Evolutionary conservation across 2,797 vertebrate genomes (phyloP).

Genomic region (Botia almorhae): DNA sequence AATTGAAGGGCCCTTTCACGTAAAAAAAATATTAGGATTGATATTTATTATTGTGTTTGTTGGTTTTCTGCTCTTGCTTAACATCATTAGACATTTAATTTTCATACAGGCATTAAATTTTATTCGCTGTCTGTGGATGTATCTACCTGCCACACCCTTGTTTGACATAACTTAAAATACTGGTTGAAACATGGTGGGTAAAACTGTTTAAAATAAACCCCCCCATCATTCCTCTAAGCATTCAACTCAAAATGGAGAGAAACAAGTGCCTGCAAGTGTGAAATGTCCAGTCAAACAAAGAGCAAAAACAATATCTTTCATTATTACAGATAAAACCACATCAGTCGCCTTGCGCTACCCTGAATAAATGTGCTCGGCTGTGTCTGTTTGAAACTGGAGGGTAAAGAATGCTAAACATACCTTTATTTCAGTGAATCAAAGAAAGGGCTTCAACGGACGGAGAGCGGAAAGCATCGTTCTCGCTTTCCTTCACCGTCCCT

Average conservation of each 20-base stretch:
- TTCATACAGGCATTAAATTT: slow-evolving; percentile 46
- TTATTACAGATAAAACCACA: slow-evolving; percentile 68
- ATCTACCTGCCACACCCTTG: slow-evolving; percentile 74
- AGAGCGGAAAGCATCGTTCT: slow-evolving; percentile 72
- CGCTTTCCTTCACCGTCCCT: slow-evolving; percentile 79
- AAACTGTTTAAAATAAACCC: slow-evolving; percentile 44
- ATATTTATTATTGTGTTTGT: neutral
- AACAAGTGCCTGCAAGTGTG: slow-evolving; percentile 51
- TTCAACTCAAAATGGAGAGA: slow-evolving; percentile 63
- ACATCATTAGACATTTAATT: slow-evolving; percentile 33
- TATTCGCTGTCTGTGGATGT: slow-evolving; percentile 60
- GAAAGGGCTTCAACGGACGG: slow-evolving; percentile 69
- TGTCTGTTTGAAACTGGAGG: slow-evolving; percentile 60
- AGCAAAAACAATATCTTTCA: slow-evolving; percentile 65
- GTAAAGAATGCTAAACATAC: slow-evolving; percentile 81
- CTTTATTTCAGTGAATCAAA: slow-evolving; percentile 74
- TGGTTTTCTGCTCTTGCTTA: neutral
- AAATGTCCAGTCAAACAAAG: slow-evolving; percentile 67
- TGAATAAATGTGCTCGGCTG: slow-evolving; percentile 24
- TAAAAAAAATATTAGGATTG: neutral
- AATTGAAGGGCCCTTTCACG: slow-evolving; percentile 24
- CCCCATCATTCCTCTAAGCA: slow-evolving; percentile 50
- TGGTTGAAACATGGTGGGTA: slow-evolving; percentile 51
- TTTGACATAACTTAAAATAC: slow-evolving; percentile 62
- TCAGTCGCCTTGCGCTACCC: slow-evolving; percentile 26